Evolutionary conservation across 2,797 vertebrate species (phyloP).

Genomic region (Acipenser ruthenus): DNA sequence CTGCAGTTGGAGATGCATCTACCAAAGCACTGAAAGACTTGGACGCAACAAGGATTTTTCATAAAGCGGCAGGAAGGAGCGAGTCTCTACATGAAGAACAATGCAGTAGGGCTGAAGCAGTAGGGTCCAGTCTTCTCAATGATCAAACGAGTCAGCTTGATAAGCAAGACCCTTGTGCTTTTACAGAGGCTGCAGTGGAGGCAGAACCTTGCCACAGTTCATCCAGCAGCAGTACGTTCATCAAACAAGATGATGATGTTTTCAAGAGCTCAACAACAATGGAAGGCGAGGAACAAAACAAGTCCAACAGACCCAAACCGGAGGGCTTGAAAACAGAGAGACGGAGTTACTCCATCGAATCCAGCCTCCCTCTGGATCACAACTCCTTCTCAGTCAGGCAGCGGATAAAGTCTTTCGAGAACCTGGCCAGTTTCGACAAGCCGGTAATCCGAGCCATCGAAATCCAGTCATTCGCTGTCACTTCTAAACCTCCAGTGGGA

Average conservation of each 20-base stretch:
- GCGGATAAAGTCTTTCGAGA: conserved; percentile 93
- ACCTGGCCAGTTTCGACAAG: conserved; percentile 77
- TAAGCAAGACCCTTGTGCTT: conserved; percentile 16
- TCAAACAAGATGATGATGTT: conserved; percentile 6
- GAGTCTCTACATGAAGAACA: conserved; percentile 11
- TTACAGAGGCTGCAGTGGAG: conserved; percentile 11
- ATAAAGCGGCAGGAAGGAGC: conserved; percentile 10
- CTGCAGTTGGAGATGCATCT: background rate
- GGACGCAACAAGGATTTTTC: conserved; percentile 21
- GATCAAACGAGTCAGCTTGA: conserved; percentile 1
- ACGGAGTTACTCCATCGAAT: conserved; percentile 61
- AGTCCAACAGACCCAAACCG: conserved; percentile 35
- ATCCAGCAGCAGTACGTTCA: conserved; percentile 20
- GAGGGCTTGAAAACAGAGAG: conserved; percentile 49
- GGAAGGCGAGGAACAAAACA: conserved; percentile 18
- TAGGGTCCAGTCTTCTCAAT: conserved; percentile 9
- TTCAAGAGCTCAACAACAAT: background rate
- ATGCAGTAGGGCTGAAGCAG: conserved; percentile 14
- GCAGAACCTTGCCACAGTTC: conserved; percentile 14
- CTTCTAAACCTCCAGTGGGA: conserved; percentile 56
- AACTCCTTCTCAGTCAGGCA: conserved; percentile 85
- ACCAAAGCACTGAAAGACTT: background rate
- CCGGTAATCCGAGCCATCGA: conserved; percentile 59
- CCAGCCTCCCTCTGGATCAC: conserved; percentile 57
- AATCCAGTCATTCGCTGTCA: conserved; percentile 49